These are phyloP conservation scores for Trichosurus vulpecula DNA, from an alignment of 2,797 vertebrate genomes.

Conservation along the genomic window DNA sequence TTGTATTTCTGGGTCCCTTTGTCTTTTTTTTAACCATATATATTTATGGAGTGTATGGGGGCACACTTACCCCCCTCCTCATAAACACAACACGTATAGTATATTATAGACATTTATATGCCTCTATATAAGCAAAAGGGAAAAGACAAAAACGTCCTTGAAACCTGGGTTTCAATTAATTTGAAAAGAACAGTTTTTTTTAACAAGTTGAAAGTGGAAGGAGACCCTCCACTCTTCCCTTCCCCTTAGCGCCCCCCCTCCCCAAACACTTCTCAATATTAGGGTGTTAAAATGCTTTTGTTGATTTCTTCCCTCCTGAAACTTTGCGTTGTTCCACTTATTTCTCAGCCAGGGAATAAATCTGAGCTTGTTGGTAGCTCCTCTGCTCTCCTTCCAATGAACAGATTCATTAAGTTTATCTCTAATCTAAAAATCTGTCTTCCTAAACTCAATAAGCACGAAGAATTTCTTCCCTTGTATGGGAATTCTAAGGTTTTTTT, in stretches of 20 bases:
- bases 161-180: not conserved
- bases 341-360: conserved; percentile 72
- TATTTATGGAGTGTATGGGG: not conserved
- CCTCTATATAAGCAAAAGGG: not conserved
- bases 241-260: not conserved
- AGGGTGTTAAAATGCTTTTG: not conserved
- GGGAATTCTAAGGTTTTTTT: conserved; percentile 74
- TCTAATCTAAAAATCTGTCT: conserved; percentile 63
- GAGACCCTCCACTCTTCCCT: not conserved
- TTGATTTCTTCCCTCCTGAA: conserved; percentile 51
- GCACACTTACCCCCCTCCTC: not conserved
- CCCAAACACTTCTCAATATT: not conserved
- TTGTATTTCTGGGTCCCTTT: conserved; percentile 25
- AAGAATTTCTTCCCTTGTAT: conserved; percentile 80
- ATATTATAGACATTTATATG: not conserved
- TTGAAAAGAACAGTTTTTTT: conserved; percentile 20
- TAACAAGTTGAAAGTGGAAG: conserved; percentile 39
- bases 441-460: conserved; percentile 75
- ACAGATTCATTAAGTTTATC: conserved; percentile 70
- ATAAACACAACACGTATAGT: not conserved
- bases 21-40: conserved; percentile 12
- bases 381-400: conserved; percentile 67
- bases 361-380: conserved; percentile 70
- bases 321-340: conserved; percentile 63
- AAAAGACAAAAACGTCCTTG: not conserved